Conservation (phyloP, 2,113 vertebrate species). For the Oxyruncus cristatus region DNA sequence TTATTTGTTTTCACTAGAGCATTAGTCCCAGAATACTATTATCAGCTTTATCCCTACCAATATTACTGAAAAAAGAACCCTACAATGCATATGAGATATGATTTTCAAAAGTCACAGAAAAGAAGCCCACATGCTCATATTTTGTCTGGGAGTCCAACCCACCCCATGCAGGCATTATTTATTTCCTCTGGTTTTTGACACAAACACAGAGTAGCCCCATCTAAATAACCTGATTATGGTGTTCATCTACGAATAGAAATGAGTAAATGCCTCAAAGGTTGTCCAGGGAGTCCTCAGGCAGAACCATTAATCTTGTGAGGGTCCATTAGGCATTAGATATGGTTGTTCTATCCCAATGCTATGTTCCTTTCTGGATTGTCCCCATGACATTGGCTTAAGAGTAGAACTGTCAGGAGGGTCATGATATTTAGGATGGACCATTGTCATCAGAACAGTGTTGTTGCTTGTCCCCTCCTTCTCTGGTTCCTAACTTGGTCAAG, state of each 20-base stretch:
- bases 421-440: neutral
- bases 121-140: neutral
- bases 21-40: neutral
- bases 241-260: neutral
- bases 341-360: neutral
- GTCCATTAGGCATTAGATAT: neutral
- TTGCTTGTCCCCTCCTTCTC: neutral
- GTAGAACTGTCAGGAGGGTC: neutral
- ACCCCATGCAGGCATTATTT: neutral
- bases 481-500: neutral
- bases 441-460: accelerated
- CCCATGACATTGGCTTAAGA: neutral
- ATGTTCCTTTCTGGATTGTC: neutral
- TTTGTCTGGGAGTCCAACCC: neutral
- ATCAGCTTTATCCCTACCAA: neutral
- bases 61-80: neutral
- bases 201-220: neutral
- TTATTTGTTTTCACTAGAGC: neutral
- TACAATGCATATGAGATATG: neutral
- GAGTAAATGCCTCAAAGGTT: neutral
- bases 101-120: neutral
- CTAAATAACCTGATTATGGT: neutral
- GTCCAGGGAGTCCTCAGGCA: neutral
- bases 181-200: neutral
- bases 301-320: neutral